Percentiles rank a stretch among this genome's conserved stretches.
Conservation (phyloP, 2,113 vertebrate genomes). For the Lamprotornis superbus region DNA sequence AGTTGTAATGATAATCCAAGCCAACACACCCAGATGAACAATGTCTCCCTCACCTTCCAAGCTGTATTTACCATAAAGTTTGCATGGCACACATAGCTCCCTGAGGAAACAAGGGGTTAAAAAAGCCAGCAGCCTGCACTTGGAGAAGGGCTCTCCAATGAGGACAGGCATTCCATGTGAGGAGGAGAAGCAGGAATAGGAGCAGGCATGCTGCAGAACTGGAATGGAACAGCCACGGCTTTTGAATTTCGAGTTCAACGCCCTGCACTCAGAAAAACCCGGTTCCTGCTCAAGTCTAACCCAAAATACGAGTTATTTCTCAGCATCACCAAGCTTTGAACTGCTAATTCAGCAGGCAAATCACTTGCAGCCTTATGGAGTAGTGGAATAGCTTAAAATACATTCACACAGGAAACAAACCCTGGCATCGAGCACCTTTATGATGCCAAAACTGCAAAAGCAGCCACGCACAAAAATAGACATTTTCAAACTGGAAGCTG, state of each 20-base stretch:
- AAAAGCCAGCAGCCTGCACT: background rate
- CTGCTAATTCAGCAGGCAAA: background rate
- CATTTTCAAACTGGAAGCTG: background rate
- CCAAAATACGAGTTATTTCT: background rate
- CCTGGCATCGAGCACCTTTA: background rate
- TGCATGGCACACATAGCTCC: background rate
- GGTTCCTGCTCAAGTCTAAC: background rate
- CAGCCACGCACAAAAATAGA: background rate
- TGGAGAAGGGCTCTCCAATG: background rate
- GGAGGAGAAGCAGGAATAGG: background rate
- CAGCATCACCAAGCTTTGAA: background rate
- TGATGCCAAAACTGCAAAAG: background rate
- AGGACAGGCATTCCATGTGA: background rate
- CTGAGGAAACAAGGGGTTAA: background rate
- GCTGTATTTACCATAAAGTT: background rate
- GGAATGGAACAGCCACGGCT: background rate
- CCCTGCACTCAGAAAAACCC: background rate
- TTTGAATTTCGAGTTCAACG: background rate
- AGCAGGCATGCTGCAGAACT: background rate
- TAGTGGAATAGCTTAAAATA: background rate
- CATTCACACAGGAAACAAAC: background rate
- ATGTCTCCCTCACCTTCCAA: conserved; percentile 42
- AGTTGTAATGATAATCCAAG: conserved; percentile 62
- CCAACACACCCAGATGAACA: conserved; percentile 70
- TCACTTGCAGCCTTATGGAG: background rate